Evolutionary conservation across 2,888 invertebrate species (phyloP).

Genomic region (Linnaemya vulpina): DNA sequence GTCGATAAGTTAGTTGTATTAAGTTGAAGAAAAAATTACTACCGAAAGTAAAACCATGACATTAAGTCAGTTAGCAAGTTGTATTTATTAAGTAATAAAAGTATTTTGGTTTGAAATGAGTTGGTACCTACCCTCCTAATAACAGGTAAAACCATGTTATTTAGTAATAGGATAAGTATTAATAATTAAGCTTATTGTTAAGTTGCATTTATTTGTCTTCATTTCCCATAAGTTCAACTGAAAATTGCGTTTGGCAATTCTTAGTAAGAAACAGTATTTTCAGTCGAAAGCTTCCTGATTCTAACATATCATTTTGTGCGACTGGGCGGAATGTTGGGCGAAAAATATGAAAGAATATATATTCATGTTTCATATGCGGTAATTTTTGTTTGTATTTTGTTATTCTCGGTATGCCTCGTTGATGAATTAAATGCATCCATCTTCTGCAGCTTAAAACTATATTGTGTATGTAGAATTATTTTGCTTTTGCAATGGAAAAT

Average conservation of each 20-base stretch:
- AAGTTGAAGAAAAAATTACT: constrained; percentile 6
- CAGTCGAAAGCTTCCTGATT: too few species aligned
- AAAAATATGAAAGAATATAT: too few species aligned
- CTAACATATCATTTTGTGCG: too few species aligned
- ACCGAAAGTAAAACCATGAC: constrained; percentile 53
- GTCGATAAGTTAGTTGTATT: constrained; percentile 11
- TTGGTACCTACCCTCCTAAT: neutral
- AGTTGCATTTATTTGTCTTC: neutral
- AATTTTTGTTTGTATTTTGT: too few species aligned
- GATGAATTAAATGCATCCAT: too few species aligned
- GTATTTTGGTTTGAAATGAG: constrained; percentile 18
- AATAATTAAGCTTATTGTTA: neutral
- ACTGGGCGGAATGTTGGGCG: too few species aligned
- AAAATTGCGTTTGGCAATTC: neutral
- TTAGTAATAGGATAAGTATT: neutral
- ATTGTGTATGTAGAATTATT: too few species aligned
- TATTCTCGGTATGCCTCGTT: too few species aligned
- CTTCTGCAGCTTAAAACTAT: too few species aligned
- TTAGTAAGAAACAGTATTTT: too few species aligned
- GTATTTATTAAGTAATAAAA: constrained; percentile 52
- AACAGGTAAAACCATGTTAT: constrained; percentile 13
- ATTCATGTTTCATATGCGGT: too few species aligned
- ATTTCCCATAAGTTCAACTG: neutral
- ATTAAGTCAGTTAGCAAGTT: constrained; percentile 54
- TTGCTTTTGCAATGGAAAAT: too few species aligned